Evolutionary conservation across 2,888 invertebrate genomes (phyloP), one percentile per base, ranked within the genome.

Genomic region (Smittia sp.): DNA sequence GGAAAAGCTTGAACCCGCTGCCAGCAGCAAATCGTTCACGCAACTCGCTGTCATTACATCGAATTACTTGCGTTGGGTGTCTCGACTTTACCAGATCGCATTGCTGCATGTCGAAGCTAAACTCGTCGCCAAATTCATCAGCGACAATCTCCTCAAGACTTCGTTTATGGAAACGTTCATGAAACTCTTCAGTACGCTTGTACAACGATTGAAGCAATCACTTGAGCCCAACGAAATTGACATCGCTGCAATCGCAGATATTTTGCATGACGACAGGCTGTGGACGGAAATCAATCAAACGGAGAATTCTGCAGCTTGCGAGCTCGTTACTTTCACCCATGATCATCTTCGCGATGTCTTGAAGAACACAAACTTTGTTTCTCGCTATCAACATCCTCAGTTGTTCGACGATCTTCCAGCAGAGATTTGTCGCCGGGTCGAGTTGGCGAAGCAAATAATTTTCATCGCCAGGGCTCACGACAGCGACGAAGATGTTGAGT

Each of bases 381-480:
- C 2, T 2, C 18, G 54, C 18, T 69, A 69, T 54, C 69, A 69
- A 52, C 69, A 69, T 18, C 69, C 69, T 9, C 52, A 24, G 15
- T 7, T 69, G 13, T 69, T 69, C 15, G 69, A 69, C 13, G 69
- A 69, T 2, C 54, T 69, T 52, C 22, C 46, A 2, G 13, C 27
- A 27, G 54, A 15, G 13, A 18, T 54, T 9, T 9, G 22, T n/a
- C 4, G n/a, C 0, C 20, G 38, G 7, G 27, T 52, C 67, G 41
- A 54, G 32, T 32, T 41, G 13, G 38, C 66, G 0, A 38, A 54
- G 73, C 79, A 79, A 78, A 81, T 80, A 75, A 78, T 82, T 78
- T 82, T 82, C 76, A 78, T 82, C 73, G 83, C 79, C 75, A 82
- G 81, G 78, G 78, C 81, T 78, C 81, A 82, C 79, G 83, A 82